These are phyloP conservation scores for Galemys pyrenaicus DNA, from an alignment of 2,113 vertebrate genomes.

Conservation along the genomic window DNA sequence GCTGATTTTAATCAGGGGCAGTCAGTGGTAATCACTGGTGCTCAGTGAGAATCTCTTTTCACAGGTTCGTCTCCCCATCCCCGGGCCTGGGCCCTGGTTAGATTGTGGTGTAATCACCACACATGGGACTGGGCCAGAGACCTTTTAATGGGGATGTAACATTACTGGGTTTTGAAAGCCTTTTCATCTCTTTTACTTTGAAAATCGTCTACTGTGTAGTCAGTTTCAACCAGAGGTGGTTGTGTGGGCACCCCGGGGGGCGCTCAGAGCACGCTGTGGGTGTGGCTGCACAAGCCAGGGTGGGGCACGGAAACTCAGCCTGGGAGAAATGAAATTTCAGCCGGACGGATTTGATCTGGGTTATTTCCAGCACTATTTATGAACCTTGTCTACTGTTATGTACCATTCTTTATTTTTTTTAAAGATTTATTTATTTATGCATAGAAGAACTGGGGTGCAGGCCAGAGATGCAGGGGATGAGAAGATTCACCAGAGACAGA, in stretches of 20 bases:
- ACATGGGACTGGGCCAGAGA: not conserved
- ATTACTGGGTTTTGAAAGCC: not conserved
- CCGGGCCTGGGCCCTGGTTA: not conserved
- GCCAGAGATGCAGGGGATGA: no score
- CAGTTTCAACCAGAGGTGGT: not conserved
- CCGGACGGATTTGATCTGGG: not conserved
- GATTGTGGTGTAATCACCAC: not conserved
- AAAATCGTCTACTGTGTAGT: not conserved
- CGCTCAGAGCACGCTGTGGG: not conserved
- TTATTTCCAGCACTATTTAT: not conserved
- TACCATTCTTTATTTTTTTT: not conserved
- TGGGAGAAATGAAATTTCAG: not conserved
- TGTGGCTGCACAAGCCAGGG: not conserved
- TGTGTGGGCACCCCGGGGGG: not conserved
- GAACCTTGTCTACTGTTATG: not conserved
- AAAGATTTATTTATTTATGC: no score
- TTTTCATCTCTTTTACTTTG: constrained; percentile 11
- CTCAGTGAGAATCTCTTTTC: not conserved
- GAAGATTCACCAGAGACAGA: no score
- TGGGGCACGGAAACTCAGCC: not conserved
- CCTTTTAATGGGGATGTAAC: not conserved
- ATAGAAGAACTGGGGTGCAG: no score
- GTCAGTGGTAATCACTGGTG: not conserved
- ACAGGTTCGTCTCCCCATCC: not conserved
- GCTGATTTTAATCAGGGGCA: constrained; percentile 3